A percentile compares a stretch with the other conserved stretches of the same genome.
phyloP scores from a whole-genome alignment of 2,888 invertebrate genomes.

The Meiosimyza platycephala region DNA sequence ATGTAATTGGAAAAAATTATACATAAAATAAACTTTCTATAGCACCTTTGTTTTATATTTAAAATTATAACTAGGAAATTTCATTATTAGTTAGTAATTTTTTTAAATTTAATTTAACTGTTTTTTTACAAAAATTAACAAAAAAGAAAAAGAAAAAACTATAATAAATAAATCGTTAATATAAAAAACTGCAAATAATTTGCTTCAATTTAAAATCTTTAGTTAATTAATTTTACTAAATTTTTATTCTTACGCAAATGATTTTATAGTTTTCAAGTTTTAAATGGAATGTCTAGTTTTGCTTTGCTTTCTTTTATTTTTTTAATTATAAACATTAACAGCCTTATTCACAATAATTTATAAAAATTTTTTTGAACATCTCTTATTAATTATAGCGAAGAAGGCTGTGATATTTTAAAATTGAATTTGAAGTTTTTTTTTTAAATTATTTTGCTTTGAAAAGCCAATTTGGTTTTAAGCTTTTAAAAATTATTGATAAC shows the following conservation, averaged over 20 bases:
- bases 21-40: conserved; percentile 60
- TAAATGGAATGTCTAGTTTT: conserved; percentile 37
- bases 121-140: conserved; percentile 34
- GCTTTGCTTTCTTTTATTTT: conserved; percentile 16
- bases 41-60: conserved; percentile 55
- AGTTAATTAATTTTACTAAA: too few species aligned
- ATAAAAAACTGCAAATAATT: conserved; percentile 19
- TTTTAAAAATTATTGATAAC: background rate
- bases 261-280: background rate
- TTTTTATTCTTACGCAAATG: too few species aligned
- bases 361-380: too few species aligned
- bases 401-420: too few species aligned
- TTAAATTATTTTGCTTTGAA: conserved; percentile 21
- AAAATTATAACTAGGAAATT: background rate
- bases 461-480: conserved; percentile 23
- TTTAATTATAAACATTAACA: background rate
- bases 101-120: conserved; percentile 35
- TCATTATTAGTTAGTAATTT: conserved; percentile 12
- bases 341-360: too few species aligned
- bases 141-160: conserved; percentile 20
- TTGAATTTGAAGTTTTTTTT: conserved; percentile 2
- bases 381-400: too few species aligned
- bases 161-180: conserved; percentile 16
- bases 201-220: too few species aligned
- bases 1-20: conserved; percentile 43